Evolutionary conservation across 64 coral and sea anemone species (phyloP), one percentile per base, ranked within the genome.

Genomic region (Stichodactyla helianthus): DNA sequence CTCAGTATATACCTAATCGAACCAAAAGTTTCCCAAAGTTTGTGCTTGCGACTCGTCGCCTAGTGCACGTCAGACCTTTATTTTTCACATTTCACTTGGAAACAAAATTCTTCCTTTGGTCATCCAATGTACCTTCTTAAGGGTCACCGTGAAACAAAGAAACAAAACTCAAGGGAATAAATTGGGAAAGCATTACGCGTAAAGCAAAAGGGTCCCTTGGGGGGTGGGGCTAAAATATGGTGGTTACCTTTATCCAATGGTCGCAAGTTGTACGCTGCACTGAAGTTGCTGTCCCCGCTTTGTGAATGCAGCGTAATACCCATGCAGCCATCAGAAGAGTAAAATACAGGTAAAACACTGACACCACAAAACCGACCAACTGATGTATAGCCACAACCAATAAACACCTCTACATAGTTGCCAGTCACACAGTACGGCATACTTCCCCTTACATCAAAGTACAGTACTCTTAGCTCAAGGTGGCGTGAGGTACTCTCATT

Each of bases 291-390:
- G 9, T 55, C 16, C 15, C 26, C 4, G 18, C 51, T 50, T 8
- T 0, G 50, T 7, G 27, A 35, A 51, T 79, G 71, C 50, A 90
- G 50, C 31, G 52, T 58, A 6, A 90, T 86, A 58, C 51, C 71
- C 71, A 90, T 57, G 58, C 89, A 90, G 10, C 77, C 70, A 85
- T 90, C 89, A 8, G 71, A 27, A 14, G 89, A 90, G 58, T 90
- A 90, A 14, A 90, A 55, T 4, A 85, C 20, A 60, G 83, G 83
- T 14, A 85, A 20, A 19, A 57, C 18, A 5, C 55, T 58, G 23
- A 85, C 35, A 2, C 89, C 89, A 52, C 89, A 90, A 22, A 89
- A 89, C 27, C 60, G 71, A 5, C 89, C 89, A 53, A 90, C 54
- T 7, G 89, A 90, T 0, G 71, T 59, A 23, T 77, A 77, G 1